Evolutionary conservation across 2,797 vertebrate species (phyloP), one percentile per base, ranked within the genome.

Genomic region (Argentina silus): DNA sequence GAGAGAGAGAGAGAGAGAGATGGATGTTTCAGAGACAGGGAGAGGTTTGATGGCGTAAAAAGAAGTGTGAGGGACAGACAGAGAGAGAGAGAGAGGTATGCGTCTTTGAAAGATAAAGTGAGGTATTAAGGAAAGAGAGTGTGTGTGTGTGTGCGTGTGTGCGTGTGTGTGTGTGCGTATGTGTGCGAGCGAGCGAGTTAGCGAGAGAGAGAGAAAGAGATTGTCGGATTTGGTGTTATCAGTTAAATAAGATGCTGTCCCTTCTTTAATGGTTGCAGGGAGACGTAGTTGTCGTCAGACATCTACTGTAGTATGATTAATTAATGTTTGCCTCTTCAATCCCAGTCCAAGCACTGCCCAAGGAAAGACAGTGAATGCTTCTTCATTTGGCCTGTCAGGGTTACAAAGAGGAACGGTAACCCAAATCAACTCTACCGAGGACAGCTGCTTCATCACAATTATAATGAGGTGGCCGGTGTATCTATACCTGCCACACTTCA

Each of bases 371-470:
- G 70, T 67, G 83, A 83, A 91, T 90, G 85, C 79, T 87, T 92
- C 86, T 93, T 93, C 90, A 91, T 92, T 90, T 86, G 78, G 23
- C 71, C 87, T 90, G 90, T 89, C 90, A 89, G 80, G 76, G 81
- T 81, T 85, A 89, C 88, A 90, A 87, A 90, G 82, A 86, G 85
- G 77, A 88, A 79, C 80, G 83, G 87, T 86, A 87, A 91, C 88
- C 88, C 86, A 87, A 91, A 91, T 90, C 86, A 89, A 86, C 83
- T 84, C 83, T 72, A 75, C 83, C 79, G 76, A 79, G 77, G 86
- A 89, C 89, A 90, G 88, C 83, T 85, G 88, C 87, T 92, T 92
- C 80, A 91, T 93, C 90, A 89, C 89, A 90, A 91, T 92, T 93
- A 92, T 82, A 88, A 85, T 81, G 72, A 81, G 81, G 82, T 74